Base-by-base conservation (phyloP, 2,113 vertebrate species). In the Serilophus lunatus region DNA sequence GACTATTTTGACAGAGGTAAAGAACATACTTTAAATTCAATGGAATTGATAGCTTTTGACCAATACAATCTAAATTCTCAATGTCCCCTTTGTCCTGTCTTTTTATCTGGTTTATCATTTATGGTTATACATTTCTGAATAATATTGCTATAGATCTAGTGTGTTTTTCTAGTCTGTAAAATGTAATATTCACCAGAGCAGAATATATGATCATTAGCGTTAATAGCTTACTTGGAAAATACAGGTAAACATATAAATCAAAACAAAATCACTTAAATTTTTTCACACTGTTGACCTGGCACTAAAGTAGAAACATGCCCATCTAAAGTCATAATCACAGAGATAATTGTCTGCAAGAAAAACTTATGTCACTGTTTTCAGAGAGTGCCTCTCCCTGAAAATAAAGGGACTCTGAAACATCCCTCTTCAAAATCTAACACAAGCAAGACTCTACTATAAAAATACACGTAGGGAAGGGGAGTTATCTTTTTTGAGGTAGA, bases 311-410 rank as follows among this genome's bases (percentile, higher is more conserved):
- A 86, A 92, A 88, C 66, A 64, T 57, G 76, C 56, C 80, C 70
- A 91, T 93, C 83, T 94, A 88, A 91, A 85, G 83, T 86, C 76
- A 79, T 82, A 66, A 86, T 75, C 33, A 72, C 28, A 65, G 72
- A 54, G 45, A 82, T 85, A 69, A 84, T 69, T 74, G 65, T 65
- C 70, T 85, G 81, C 66, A 86, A 75, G 76, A 70, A 82, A 75
- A 86, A 66, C 57, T 92, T 83, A 89, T 16, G 3, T 91, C 81
- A 76, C 71, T 70, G 65, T 92, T 86, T 88, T 89, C 71, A 75
- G 80, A 82, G 49, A 26, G 29, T 18, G 59, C 19, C 29, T 45
- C 33, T 82, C 82, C 31, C 23, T 80, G 70, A 82, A 90, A 92
- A 69, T 64, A 42, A 74, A 69, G 38, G 22, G 35, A 60, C 40